Percentiles rank a stretch among this genome's conserved stretches.
These are phyloP conservation scores for Muschampia plurimacula DNA, from an alignment of 2,888 invertebrate species.

Conservation along the genomic window DNA sequence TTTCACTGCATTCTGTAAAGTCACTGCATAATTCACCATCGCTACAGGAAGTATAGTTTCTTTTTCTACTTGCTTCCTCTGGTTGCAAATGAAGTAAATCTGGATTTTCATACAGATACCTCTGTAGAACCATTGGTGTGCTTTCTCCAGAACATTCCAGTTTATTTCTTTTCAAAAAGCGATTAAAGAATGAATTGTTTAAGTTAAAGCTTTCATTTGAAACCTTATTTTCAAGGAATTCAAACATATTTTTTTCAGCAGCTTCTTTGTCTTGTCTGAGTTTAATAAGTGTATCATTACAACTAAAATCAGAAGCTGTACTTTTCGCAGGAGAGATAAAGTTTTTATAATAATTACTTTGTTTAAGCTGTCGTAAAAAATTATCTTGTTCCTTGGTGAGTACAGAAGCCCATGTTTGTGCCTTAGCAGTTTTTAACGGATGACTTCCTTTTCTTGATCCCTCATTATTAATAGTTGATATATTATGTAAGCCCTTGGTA, in stretches of 20 bases:
- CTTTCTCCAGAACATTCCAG: conserved; percentile 74
- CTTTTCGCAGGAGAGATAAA: conserved; percentile 76
- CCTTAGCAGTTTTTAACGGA: conserved; percentile 70
- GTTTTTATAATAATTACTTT: conserved; percentile 79
- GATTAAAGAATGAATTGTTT: conserved; percentile 87
- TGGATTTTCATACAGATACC: conserved; percentile 70
- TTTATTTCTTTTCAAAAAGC: conserved; percentile 74
- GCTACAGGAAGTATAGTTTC: conserved; percentile 57
- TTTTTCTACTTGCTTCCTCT: conserved; percentile 54
- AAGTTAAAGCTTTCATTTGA: conserved; percentile 90
- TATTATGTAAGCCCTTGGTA: conserved; percentile 10
- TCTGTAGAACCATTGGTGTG: conserved; percentile 74
- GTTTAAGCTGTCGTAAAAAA: conserved; percentile 72
- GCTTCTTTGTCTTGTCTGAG: conserved; percentile 72
- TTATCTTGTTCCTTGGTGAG: conserved; percentile 78
- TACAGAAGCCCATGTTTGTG: conserved; percentile 77
- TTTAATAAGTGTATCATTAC: conserved; percentile 63
- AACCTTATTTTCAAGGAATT: conserved; percentile 91
- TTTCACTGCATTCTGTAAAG: conserved; percentile 68
- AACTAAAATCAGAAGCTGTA: conserved; percentile 66
- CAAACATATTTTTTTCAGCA: conserved; percentile 91
- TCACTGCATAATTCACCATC: conserved; percentile 67
- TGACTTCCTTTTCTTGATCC: conserved; percentile 69
- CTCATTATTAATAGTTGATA: conserved; percentile 44
- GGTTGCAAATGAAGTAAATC: conserved; percentile 67